Conservation (phyloP, 2,888 invertebrate species). For the Axea sp. region DNA sequence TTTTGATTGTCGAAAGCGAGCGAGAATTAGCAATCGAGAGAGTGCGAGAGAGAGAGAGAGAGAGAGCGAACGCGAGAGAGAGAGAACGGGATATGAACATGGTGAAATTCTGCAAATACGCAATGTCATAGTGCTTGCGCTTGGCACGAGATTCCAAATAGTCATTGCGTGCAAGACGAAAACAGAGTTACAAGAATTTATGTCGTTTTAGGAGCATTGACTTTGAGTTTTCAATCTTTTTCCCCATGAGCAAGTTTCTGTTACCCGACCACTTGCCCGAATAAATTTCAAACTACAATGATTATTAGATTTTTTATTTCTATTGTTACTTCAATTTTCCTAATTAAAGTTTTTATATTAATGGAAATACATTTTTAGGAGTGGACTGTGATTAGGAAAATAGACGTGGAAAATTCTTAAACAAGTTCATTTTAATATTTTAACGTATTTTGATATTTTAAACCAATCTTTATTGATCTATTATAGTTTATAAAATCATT, state of each 20-base stretch:
- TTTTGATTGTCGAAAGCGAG: constrained; percentile 36
- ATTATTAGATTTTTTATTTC: constrained; percentile 23
- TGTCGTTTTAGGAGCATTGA: constrained; percentile 74
- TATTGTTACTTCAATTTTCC: neutral
- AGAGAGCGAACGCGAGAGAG: too few relatives aligned
- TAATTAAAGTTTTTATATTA: neutral
- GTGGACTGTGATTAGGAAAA: neutral
- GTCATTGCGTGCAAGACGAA: constrained; percentile 55
- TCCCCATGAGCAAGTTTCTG: constrained; percentile 65
- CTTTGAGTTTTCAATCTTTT: constrained; percentile 77
- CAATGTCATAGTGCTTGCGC: constrained; percentile 55
- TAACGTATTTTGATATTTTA: too few relatives aligned
- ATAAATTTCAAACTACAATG: constrained; percentile 63
- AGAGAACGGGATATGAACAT: constrained; percentile 36
- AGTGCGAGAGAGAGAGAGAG: constrained; percentile 31
- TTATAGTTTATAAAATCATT: too few relatives aligned
- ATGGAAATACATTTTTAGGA: neutral
- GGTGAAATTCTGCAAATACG: constrained; percentile 48
- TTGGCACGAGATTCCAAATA: constrained; percentile 61
- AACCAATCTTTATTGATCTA: too few relatives aligned
- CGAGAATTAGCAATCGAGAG: constrained; percentile 19
- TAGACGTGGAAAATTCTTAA: neutral
- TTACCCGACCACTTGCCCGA: constrained; percentile 62
- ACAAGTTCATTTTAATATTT: neutral
- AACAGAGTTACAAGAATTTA: constrained; percentile 55